Percentiles rank a stretch among this genome's conserved stretches.
Conservation (phyloP, 2,888 invertebrate genomes). For the Malacosoma neustria region DNA sequence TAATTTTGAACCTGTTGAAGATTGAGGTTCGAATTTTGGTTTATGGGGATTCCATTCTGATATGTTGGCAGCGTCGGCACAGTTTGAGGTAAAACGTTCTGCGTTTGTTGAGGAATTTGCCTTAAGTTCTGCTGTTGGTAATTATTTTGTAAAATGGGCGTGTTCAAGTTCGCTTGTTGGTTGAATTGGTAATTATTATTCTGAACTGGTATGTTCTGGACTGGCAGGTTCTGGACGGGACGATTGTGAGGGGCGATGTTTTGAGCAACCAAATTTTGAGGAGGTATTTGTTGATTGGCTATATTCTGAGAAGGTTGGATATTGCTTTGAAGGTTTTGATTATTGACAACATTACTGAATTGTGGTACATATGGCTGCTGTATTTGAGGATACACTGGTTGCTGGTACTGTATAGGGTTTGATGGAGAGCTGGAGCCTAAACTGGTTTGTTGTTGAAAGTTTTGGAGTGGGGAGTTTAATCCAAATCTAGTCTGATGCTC, state of each 20-base stretch:
- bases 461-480: conserved; percentile 53
- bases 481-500: conserved; percentile 68
- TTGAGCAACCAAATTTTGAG: neutral
- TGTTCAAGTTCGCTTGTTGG: conserved; percentile 32
- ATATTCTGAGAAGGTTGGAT: conserved; percentile 7
- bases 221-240: neutral
- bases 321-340: conserved; percentile 37
- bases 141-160: conserved; percentile 33
- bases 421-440: conserved; percentile 41
- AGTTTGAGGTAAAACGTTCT: conserved; percentile 45
- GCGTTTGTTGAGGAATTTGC: conserved; percentile 32
- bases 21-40: conserved; percentile 1
- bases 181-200: conserved; percentile 45
- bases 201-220: conserved; percentile 29
- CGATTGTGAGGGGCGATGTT: neutral
- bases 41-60: conserved; percentile 40
- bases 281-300: conserved; percentile 1
- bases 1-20: conserved; percentile 34
- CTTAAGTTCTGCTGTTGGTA: conserved; percentile 39
- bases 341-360: conserved; percentile 44
- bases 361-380: conserved; percentile 51
- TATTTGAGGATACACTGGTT: conserved; percentile 28
- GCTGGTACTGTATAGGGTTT: conserved; percentile 44
- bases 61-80: conserved; percentile 49
- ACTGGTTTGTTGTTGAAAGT: conserved; percentile 42